Evolutionary conservation across 1,140 invertebrate genomes (phyloP).

Genomic region (Zaprionus kolodkinae): DNA sequence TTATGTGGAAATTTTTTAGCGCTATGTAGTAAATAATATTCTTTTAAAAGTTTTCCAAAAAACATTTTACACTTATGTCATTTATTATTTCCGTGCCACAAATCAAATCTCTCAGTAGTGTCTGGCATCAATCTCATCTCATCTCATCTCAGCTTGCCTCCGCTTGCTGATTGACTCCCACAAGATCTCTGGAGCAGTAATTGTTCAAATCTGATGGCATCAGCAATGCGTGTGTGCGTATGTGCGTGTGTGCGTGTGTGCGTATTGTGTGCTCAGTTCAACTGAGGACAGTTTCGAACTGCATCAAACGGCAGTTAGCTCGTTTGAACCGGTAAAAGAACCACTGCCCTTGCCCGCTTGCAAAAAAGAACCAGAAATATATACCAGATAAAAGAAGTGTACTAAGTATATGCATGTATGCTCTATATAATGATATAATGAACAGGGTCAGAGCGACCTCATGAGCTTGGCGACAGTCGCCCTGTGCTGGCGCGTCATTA

Average conservation of each 20-base stretch:
- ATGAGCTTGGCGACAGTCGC: conserved; percentile 28
- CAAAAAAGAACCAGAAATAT: not conserved
- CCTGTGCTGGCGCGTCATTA: conserved; percentile 23
- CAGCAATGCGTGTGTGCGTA: conserved; percentile 43
- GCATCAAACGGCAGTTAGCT: conserved; percentile 42
- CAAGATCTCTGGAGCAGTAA: conserved; percentile 53
- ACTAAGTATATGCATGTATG: not conserved
- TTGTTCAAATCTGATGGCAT: conserved; percentile 61
- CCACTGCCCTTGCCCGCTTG: not conserved
- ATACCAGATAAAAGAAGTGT: not conserved
- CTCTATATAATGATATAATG: not conserved
- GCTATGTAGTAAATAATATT: not conserved
- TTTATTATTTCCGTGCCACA: conserved; percentile 38
- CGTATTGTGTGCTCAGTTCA: conserved; percentile 27
- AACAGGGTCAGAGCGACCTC: conserved; percentile 33
- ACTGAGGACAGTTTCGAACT: conserved; percentile 30
- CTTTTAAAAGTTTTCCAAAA: not conserved
- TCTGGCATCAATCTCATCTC: conserved; percentile 53
- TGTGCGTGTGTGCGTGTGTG: conserved; percentile 11
- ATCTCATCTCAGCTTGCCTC: conserved; percentile 27
- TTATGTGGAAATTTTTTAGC: conserved; percentile 12
- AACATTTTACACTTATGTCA: conserved; percentile 56
- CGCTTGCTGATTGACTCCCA: conserved; percentile 65
- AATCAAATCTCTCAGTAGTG: conserved; percentile 15
- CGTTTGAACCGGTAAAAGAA: conserved; percentile 52